Conservation (phyloP, 2,797 vertebrate genomes). For the Eulemur coronatus region DNA sequence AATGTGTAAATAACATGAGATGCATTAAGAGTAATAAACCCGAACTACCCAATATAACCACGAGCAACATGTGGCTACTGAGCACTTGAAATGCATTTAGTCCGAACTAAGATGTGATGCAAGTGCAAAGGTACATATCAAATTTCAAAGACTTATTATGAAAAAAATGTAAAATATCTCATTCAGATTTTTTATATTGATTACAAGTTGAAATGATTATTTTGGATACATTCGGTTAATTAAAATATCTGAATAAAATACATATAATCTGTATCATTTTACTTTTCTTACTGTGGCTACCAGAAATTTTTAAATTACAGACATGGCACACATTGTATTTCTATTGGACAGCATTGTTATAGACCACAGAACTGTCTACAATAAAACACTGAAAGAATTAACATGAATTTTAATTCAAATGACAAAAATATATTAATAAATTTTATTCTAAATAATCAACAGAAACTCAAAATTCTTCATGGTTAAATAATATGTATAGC, state of each 20-base stretch:
- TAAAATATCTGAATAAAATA: not conserved
- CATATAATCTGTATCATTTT: not conserved
- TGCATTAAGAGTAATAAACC: not conserved
- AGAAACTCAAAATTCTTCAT: not conserved
- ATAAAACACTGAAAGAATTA: not conserved
- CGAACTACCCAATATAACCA: too few species aligned
- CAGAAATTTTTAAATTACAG: not conserved
- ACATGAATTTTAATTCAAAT: not conserved
- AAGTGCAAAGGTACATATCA: not conserved
- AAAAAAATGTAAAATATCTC: not conserved
- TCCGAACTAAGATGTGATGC: not conserved
- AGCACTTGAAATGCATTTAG: not conserved
- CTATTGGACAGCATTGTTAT: not conserved
- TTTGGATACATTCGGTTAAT: not conserved
- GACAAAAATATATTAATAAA: not conserved
- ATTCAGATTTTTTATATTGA: not conserved
- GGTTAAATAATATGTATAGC: not conserved
- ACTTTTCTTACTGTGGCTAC: not conserved
- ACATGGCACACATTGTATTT: not conserved
- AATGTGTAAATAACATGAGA: not conserved
- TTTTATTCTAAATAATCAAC: not conserved
- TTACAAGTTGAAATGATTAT: not conserved
- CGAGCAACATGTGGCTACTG: not conserved
- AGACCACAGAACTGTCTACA: not conserved
- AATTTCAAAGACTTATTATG: not conserved